Evolutionary conservation across 2,797 vertebrate genomes (phyloP).

Genomic region (Sternotherus odoratus): DNA sequence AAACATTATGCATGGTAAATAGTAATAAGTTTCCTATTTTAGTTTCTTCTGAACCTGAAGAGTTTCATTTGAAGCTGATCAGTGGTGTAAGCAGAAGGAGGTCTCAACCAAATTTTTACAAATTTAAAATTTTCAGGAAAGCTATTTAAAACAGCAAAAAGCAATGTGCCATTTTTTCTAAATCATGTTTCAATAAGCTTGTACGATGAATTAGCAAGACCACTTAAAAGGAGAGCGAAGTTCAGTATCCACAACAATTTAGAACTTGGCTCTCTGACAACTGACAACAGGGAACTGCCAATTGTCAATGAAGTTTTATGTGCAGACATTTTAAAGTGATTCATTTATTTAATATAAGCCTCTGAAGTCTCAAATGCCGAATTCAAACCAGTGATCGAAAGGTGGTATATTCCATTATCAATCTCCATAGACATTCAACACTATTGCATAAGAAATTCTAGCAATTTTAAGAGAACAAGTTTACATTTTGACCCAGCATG

Average conservation of each 20-base stretch:
- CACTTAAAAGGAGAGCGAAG: accelerated
- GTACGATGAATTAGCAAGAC: neutral
- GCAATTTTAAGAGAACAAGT: neutral
- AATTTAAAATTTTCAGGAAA: neutral
- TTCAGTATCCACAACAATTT: accelerated
- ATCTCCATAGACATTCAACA: neutral
- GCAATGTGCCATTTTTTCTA: neutral
- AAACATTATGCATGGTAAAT: neutral
- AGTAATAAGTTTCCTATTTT: neutral
- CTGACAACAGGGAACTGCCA: neutral
- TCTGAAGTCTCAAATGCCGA: neutral
- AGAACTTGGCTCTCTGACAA: accelerated
- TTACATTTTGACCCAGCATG: neutral
- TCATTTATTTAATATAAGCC: neutral
- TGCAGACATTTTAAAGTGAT: neutral
- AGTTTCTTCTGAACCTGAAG: neutral
- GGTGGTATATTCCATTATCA: neutral
- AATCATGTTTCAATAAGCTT: neutral
- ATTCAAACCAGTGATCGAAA: neutral
- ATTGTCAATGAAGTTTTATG: neutral
- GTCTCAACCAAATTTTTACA: neutral
- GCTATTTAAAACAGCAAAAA: neutral
- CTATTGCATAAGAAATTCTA: accelerated
- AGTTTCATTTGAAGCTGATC: neutral
- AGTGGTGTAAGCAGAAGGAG: accelerated